These are phyloP conservation scores for Bufo gargarizans DNA, from an alignment of 2,113 vertebrate genomes.

Conservation along the genomic window DNA sequence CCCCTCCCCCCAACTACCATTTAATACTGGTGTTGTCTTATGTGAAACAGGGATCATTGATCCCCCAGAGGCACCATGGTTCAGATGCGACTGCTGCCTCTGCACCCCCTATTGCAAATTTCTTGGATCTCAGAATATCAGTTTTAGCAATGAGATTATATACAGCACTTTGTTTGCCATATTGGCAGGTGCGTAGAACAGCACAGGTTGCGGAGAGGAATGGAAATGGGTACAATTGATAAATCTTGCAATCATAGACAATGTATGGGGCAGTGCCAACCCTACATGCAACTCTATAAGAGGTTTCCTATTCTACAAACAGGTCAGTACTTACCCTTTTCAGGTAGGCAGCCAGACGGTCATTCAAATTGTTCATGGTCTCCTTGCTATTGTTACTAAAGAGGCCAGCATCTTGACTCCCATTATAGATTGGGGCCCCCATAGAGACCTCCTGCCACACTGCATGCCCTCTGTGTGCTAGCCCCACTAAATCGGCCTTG, in stretches of 20 bases:
- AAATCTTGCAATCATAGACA: neutral
- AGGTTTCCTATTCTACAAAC: neutral
- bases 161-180: neutral
- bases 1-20: too few relatives aligned
- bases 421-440: constrained; percentile 20
- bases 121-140: too few relatives aligned
- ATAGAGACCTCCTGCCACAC: constrained; percentile 62
- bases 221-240: neutral
- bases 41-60: too few relatives aligned
- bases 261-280: neutral
- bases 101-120: too few relatives aligned
- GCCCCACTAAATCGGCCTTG: constrained; percentile 44
- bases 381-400: constrained; percentile 66
- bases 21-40: too few relatives aligned
- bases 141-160: too few relatives aligned
- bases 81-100: too few relatives aligned
- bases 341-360: constrained; percentile 80
- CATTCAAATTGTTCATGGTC: constrained; percentile 86
- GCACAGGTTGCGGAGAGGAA: neutral
- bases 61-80: too few relatives aligned
- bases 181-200: neutral
- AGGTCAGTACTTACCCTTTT: constrained; percentile 66
- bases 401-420: neutral
- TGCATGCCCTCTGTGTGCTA: constrained; percentile 65
- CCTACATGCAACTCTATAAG: neutral